phyloP scores from a whole-genome alignment of 2,888 invertebrate genomes.

The Epistrophella euchroma region DNA sequence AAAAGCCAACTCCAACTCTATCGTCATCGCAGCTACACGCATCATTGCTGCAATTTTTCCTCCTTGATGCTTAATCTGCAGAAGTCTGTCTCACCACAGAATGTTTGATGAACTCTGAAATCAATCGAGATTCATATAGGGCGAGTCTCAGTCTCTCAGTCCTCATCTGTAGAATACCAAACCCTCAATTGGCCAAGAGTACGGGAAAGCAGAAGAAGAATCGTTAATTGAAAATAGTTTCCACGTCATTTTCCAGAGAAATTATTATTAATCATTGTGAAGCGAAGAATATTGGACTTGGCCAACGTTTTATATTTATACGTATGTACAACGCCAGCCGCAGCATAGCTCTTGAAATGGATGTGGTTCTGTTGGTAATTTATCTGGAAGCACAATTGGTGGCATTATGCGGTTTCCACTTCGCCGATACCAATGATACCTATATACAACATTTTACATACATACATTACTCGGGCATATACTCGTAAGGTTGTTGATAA shows the following conservation, averaged over 20 bases:
- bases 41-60: slow-evolving; percentile 42
- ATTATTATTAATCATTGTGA: slow-evolving; percentile 73
- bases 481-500: background rate
- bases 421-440: slow-evolving; percentile 26
- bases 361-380: slow-evolving; percentile 60
- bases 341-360: slow-evolving; percentile 47
- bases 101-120: slow-evolving; percentile 54
- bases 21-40: slow-evolving; percentile 33
- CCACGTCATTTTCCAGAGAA: slow-evolving; percentile 69
- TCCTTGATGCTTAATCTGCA: slow-evolving; percentile 8
- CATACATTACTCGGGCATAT: background rate
- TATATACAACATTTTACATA: background rate
- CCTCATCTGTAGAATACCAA: background rate
- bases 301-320: background rate
- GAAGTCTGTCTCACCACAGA: slow-evolving; percentile 14
- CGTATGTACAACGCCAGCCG: background rate
- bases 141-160: background rate
- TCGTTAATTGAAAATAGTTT: slow-evolving; percentile 76
- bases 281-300: slow-evolving; percentile 53
- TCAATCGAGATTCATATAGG: slow-evolving; percentile 53
- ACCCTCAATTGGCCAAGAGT: background rate
- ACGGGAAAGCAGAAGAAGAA: slow-evolving; percentile 11
- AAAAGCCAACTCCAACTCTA: slow-evolving; percentile 25
- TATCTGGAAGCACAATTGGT: slow-evolving; percentile 72
- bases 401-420: slow-evolving; percentile 65